Evolutionary conservation across 2,888 invertebrate species (phyloP), one percentile per base, ranked within the genome.

Genomic region (Eledone cirrhosa): DNA sequence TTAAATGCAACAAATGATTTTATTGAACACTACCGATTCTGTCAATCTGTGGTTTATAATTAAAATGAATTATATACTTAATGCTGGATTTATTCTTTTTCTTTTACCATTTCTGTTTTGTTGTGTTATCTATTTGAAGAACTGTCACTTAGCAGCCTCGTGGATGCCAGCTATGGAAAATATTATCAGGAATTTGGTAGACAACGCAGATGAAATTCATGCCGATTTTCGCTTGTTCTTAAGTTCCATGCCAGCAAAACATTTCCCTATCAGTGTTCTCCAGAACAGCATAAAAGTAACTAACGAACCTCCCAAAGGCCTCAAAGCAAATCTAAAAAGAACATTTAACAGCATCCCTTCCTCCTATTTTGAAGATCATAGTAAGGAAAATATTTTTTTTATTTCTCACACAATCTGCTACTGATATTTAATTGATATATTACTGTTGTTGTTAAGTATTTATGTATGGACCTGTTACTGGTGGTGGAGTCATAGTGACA

Each of bases 361-460:
- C 0, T 94, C 94, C 78, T 96, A 94, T 90, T 97, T 96, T 88
- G 95, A 97, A 91, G 93, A 94, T 81, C 94, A 96, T 89, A 92
- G 95, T 95, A 91, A 91, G 90, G 86, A 63, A 29, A 31, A 67
- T 22, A 22, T 22, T 22, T 53, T 22, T 24, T n/a, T 4, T 63
- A 2, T 63, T 63, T 63, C 27, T n/a, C 24, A 63, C 41, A 41
- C 41, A 41, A 41, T 41, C 3, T 0, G 3, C 41, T 41, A 41
- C 41, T 41, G 41, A 41, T 41, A 11, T 41, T 41, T 41, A 5
- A 41, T 41, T 41, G 8, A 41, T 41, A 41, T 41, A 11, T 41
- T 41, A 11, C 2, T 41, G 33, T 33, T 33, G 5, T 33, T 8
- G 3, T 33, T 33, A 5, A 33, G 3, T 33, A 3, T 33, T 33